A percentile compares a stretch with the other conserved stretches of the same genome.
Conservation (phyloP, 2,888 invertebrate genomes). For the Coleophora deauratella region DNA sequence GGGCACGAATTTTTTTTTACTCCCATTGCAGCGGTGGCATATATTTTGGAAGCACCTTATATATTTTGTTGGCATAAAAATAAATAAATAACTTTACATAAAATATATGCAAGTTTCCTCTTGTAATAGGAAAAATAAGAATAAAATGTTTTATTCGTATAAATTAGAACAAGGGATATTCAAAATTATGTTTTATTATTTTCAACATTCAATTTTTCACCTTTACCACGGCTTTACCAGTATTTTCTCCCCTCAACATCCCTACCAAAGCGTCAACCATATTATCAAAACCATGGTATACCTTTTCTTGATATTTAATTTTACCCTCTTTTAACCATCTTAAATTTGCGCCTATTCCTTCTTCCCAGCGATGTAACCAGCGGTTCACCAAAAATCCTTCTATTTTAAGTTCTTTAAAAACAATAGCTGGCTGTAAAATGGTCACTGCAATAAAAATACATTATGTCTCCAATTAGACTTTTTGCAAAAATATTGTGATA, state of each 20-base stretch:
- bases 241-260: constrained; percentile 77
- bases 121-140: no score
- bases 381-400: constrained; percentile 77
- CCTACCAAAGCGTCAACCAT: constrained; percentile 80
- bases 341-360: constrained; percentile 77
- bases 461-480: neutral
- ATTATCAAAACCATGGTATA: constrained; percentile 82
- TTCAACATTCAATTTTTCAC: constrained; percentile 45
- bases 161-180: no score
- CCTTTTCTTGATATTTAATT: constrained; percentile 79
- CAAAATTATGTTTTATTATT: neutral
- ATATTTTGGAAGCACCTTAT: no score
- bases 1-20: no score
- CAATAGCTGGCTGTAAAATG: constrained; percentile 73
- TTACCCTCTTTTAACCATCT: constrained; percentile 80
- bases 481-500: neutral
- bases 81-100: no score
- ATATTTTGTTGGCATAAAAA: no score
- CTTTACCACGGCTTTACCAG: constrained; percentile 81
- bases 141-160: no score
- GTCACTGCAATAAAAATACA: constrained; percentile 35
- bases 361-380: constrained; percentile 75
- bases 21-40: no score
- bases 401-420: constrained; percentile 77
- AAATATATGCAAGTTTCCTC: no score